phyloP scores from a whole-genome alignment of 2,888 invertebrate species.

The Melieria crassipennis region DNA sequence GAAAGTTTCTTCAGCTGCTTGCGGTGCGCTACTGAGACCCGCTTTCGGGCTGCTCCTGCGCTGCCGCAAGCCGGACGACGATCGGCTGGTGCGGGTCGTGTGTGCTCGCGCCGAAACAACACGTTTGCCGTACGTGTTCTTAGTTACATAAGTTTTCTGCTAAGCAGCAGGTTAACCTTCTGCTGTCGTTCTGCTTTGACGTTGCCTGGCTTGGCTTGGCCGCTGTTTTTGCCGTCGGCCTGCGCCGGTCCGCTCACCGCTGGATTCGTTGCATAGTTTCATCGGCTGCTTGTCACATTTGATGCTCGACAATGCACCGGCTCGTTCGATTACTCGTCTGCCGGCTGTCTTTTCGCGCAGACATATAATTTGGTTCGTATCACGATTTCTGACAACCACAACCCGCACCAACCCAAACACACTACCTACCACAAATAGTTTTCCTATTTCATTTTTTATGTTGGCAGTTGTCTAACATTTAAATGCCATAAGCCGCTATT shows the following conservation, averaged over 20 bases:
- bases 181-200: neutral
- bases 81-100: neutral
- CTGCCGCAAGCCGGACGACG: neutral
- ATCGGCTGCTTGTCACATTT: constrained; percentile 20
- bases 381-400: too few species aligned
- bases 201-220: neutral
- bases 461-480: constrained; percentile 9
- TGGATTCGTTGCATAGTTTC: constrained; percentile 2
- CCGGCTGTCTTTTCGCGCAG: too few species aligned
- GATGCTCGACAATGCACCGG: too few species aligned
- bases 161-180: constrained; percentile 10
- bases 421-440: too few species aligned
- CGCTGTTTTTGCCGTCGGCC: neutral
- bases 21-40: too few species aligned
- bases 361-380: too few species aligned
- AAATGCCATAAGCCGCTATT: constrained; percentile 46
- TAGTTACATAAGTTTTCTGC: neutral
- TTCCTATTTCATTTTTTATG: too few species aligned
- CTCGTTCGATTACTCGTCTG: too few species aligned
- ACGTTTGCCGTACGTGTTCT: constrained; percentile 21
- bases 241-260: constrained; percentile 13
- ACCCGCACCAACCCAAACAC: too few species aligned
- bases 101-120: constrained; percentile 21
- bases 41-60: too few species aligned
- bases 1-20: too few species aligned